Conservation (phyloP, 2,888 invertebrate species). For the Andrena haemorrhoa region DNA sequence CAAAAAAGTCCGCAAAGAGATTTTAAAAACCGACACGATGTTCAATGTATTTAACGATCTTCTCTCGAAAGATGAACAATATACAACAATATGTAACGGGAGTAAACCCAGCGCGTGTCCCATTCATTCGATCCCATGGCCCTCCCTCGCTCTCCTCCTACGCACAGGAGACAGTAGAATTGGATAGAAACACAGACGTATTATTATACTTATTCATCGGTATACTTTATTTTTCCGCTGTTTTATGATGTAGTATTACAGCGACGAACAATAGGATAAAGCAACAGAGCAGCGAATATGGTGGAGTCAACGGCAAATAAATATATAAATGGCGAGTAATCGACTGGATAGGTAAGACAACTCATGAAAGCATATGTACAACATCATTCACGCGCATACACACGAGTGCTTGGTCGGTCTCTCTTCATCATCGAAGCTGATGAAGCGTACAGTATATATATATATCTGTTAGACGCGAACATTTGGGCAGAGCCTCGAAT, state of each 20-base stretch:
- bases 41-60: conserved; percentile 78
- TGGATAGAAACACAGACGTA: neutral
- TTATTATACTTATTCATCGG: neutral
- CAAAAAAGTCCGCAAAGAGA: conserved; percentile 58
- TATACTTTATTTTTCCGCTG: neutral
- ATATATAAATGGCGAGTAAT: conserved; percentile 4
- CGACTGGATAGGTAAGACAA: neutral
- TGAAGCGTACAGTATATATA: neutral
- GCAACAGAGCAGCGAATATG: neutral
- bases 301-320: neutral
- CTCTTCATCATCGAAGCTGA: too few species aligned
- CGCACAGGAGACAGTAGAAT: neutral
- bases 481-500: conserved; percentile 85
- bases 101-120: conserved; percentile 62
- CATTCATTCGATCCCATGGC: conserved; percentile 29
- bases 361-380: too few species aligned
- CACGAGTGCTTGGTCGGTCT: too few species aligned
- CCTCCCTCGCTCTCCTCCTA: conserved; percentile 13
- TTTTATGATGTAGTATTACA: neutral
- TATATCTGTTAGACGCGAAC: neutral
- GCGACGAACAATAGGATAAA: neutral
- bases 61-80: conserved; percentile 74
- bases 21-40: conserved; percentile 76
- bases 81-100: conserved; percentile 73
- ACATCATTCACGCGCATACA: too few species aligned